These are phyloP conservation scores for Molorchus minor DNA, from an alignment of 2,888 invertebrate species.

Conservation along the genomic window DNA sequence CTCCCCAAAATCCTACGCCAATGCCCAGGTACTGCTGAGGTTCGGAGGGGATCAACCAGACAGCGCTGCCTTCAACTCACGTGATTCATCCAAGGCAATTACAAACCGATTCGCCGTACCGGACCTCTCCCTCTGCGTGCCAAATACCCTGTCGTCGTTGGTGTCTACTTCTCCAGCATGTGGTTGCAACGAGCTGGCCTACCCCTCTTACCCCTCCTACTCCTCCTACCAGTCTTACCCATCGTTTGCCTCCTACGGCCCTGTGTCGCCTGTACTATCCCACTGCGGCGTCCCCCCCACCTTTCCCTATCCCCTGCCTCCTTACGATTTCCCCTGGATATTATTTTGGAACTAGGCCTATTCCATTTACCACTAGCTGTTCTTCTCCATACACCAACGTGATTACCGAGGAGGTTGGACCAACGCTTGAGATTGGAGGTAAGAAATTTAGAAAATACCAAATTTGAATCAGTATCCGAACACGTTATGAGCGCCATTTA, in stretches of 20 bases:
- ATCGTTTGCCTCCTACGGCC: no score
- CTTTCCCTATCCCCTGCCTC: slow-evolving; percentile 39
- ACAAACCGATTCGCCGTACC: background rate
- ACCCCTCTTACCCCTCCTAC: background rate
- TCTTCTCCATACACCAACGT: background rate
- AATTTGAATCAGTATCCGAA: no score
- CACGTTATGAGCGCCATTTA: no score
- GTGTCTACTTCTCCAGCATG: background rate
- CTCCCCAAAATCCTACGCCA: slow-evolving; percentile 44
- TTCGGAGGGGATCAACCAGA: slow-evolving; percentile 14
- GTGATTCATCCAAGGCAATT: background rate
- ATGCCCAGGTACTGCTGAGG: slow-evolving; percentile 51
- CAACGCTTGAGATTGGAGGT: no score
- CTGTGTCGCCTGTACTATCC: no score
- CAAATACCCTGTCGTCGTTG: background rate
- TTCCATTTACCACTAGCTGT: slow-evolving; percentile 3
- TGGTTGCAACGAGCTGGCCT: background rate
- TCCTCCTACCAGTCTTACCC: background rate
- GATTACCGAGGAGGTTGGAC: no score
- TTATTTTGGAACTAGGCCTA: slow-evolving; percentile 26
- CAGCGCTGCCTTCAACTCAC: background rate
- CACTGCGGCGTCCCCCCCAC: slow-evolving; percentile 31
- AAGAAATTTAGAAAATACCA: no score
- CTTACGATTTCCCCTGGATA: slow-evolving; percentile 37
- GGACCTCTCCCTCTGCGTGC: background rate